Base-by-base conservation (phyloP, 2,797 vertebrate species). In the Pygocentrus nattereri region DNA sequence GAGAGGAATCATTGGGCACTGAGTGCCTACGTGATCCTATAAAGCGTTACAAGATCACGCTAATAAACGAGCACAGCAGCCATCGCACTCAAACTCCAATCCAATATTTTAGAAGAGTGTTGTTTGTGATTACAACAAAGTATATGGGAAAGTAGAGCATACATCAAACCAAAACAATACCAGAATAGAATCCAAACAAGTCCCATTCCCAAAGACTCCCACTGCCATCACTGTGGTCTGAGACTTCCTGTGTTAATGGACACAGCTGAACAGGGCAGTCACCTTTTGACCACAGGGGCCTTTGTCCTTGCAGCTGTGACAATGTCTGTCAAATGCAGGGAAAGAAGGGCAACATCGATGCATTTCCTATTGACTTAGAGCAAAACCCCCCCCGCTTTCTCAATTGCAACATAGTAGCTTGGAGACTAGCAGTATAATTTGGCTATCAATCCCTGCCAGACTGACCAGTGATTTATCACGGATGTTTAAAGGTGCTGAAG, bases 201-300 rank as follows among this genome's bases (percentile, higher is more conserved):
- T 38, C 52, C 15, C 25, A 74, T 76, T 73, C 71, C 44, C 82
- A 82, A 44, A 47, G 67, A 76, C 59, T 71, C 54, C 50, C 44
- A 41, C 78, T 76, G 83, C 61, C 68, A 61, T 72, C 58, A 65
- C 23, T 71, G 41, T 47, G 1, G 27, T 76, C 70, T 18, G 79
- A 38, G 41, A 83, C 82, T 87, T 91, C 90, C 88, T 90, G 90
- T 88, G 87, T 86, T 79, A 87, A 87, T 87, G 76, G 82, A 30
- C 80, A 82, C 85, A 62, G 82, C 78, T 79, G 73, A 84, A 67
- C 30, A 79, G 76, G 81, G 59, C 56, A 78, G 59, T 84, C 89
- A 89, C 87, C 86, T 88, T n/a, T 86, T 84, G 84, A 78, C 84
- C 84, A 47, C 25, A 54, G 13, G 25, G 78, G 75, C 85, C 84